Conservation (phyloP, 2,888 invertebrate species). For the Limnephilus rhombicus region DNA sequence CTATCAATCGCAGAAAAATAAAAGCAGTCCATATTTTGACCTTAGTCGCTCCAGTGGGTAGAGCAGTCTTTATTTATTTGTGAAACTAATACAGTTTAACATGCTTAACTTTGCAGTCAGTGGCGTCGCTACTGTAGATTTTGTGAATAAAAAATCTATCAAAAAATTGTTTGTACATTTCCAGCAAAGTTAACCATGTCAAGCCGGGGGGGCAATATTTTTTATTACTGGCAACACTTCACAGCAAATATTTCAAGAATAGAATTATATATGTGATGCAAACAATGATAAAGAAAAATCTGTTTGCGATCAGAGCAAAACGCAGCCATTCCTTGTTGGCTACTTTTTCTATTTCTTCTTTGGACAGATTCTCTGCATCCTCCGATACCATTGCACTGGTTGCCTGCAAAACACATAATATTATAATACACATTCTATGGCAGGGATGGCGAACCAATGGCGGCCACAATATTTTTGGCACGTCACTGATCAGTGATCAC, state of each 20-base stretch:
- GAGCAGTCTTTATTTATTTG: background rate
- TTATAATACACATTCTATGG: too few relatives aligned
- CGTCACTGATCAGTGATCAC: too few relatives aligned
- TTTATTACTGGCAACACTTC: background rate
- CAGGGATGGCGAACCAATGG: too few relatives aligned
- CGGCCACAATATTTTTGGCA: too few relatives aligned
- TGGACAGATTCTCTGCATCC: slow-evolving; percentile 57
- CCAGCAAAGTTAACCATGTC: background rate
- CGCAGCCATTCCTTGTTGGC: slow-evolving; percentile 57
- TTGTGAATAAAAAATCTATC: too few relatives aligned
- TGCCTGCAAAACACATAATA: slow-evolving; percentile 34
- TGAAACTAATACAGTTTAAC: background rate
- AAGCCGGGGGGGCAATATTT: background rate
- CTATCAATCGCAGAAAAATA: too few relatives aligned
- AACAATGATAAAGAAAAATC: slow-evolving; percentile 56
- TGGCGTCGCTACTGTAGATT: background rate
- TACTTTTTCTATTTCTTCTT: slow-evolving; percentile 45
- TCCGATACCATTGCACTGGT: slow-evolving; percentile 49
- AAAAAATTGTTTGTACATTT: background rate
- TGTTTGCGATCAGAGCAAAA: slow-evolving; percentile 57
- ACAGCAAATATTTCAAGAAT: slow-evolving; percentile 38
- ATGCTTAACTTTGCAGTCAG: background rate
- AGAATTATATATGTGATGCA: slow-evolving; percentile 50
- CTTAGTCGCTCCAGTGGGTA: background rate
- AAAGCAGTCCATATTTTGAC: too few relatives aligned